Conservation (phyloP, 2,797 vertebrate species). For the Neosilurus mollespiculum region DNA sequence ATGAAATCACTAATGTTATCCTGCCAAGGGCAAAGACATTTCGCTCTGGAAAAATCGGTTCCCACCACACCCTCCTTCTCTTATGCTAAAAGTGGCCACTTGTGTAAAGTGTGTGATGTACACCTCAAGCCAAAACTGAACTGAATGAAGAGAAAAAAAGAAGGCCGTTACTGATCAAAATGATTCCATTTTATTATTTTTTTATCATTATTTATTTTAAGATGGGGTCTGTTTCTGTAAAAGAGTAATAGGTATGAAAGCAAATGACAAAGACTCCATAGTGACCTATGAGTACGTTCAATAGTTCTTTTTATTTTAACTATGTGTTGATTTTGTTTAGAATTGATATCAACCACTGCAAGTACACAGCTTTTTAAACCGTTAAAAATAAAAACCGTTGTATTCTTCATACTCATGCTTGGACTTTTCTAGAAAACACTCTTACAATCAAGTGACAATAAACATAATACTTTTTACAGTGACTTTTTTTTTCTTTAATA, state of each 20-base stretch:
- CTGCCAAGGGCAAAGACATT: constrained; percentile 11
- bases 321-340: not conserved
- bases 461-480: not conserved
- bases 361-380: not conserved
- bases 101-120: constrained; percentile 11
- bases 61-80: constrained; percentile 14
- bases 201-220: not conserved
- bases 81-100: constrained; percentile 15
- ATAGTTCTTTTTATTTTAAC: not conserved
- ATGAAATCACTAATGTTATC: constrained; percentile 13
- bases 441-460: too few relatives aligned
- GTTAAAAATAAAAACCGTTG: not conserved
- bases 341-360: not conserved
- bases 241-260: not conserved
- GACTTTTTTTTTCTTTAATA: not conserved
- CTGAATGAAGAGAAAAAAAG: not conserved
- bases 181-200: too few relatives aligned
- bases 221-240: not conserved
- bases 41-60: not conserved
- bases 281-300: not conserved
- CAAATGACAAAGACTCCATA: not conserved
- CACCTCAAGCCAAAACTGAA: constrained; percentile 24
- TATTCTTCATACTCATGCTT: not conserved
- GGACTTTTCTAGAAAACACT: not conserved
- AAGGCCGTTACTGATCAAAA: not conserved